Base-by-base conservation (phyloP, 2,113 vertebrate species). In the Amphilophus citrinellus region DNA sequence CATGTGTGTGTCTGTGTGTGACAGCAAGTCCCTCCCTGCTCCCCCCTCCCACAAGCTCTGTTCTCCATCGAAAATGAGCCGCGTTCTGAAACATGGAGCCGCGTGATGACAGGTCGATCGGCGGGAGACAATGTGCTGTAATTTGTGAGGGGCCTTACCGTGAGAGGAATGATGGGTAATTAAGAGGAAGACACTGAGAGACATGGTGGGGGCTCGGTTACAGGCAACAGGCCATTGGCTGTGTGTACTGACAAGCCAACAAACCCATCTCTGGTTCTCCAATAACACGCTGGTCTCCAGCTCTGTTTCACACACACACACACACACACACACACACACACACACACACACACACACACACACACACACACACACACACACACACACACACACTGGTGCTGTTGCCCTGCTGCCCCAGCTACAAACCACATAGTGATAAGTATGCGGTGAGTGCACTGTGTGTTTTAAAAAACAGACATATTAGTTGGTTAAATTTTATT, bases 111-210 rank as follows among this genome's bases (percentile, higher is more conserved):
- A 96, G 96, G 94, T 89, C 94, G 93, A 95, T 96, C 90, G 90
- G 91, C 85, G 32, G 86, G 85, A 93, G 93, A 96, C 96, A 96
- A 97, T 95, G 88, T 86, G 66, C 89, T 90, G 92, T 96, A 96
- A 96, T 97, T 96, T 97, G 96, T 96, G 95, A 94, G 93, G 95
- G 94, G 92, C 95, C 95, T 90, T 80, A 91, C 92, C 86, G 79
- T 85, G 84, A 92, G 93, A 95, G 92, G 92, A 89, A 93, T 94
- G 94, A 93, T 93, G 94, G 96, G 96, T 97, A 96, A 97, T 96
- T 96, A 96, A 96, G 95, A 96, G 88, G 94, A 94, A 90, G 95
- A 95, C 92, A 92, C 91, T 90, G 91, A 94, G 92, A 94, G 93
- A 91, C 90, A 90, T 75, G 27, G 87, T 80, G 80, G 93, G 93